These are phyloP conservation scores for Willowsia nigromaculata DNA, from an alignment of 2,888 invertebrate genomes.

Conservation along the genomic window DNA sequence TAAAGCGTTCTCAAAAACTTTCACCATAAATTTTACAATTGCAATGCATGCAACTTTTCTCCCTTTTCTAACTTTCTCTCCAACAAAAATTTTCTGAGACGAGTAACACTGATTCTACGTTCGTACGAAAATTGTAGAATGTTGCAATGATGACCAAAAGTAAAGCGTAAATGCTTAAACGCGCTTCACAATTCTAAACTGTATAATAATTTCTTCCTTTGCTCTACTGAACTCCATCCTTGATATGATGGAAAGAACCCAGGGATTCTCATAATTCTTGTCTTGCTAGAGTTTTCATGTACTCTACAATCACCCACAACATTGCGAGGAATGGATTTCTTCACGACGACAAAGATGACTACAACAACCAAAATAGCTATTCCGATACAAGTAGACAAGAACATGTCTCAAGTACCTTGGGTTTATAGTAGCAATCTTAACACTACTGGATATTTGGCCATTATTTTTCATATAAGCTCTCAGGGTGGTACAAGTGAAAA, in stretches of 20 bases:
- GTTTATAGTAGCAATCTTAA: not conserved
- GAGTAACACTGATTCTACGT: not conserved
- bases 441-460: no score
- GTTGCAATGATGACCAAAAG: not conserved
- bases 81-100: not conserved
- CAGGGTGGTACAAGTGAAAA: no score
- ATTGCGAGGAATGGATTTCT: not conserved
- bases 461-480: no score
- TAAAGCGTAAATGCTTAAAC: not conserved
- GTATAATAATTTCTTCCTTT: not conserved
- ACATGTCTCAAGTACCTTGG: not conserved
- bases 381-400: not conserved
- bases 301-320: not conserved
- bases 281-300: conserved; percentile 14
- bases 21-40: conserved; percentile 62
- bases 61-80: conserved; percentile 6
- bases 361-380: conserved; percentile 16
- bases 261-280: conserved; percentile 42
- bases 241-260: conserved; percentile 36
- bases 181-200: not conserved
- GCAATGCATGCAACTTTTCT: conserved; percentile 58
- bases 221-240: not conserved
- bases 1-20: conserved; percentile 51
- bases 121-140: not conserved
- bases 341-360: not conserved